Percentiles rank a stretch among this genome's conserved stretches.
Conservation (phyloP, 2,113 vertebrate species). For the Holacanthus passer region DNA sequence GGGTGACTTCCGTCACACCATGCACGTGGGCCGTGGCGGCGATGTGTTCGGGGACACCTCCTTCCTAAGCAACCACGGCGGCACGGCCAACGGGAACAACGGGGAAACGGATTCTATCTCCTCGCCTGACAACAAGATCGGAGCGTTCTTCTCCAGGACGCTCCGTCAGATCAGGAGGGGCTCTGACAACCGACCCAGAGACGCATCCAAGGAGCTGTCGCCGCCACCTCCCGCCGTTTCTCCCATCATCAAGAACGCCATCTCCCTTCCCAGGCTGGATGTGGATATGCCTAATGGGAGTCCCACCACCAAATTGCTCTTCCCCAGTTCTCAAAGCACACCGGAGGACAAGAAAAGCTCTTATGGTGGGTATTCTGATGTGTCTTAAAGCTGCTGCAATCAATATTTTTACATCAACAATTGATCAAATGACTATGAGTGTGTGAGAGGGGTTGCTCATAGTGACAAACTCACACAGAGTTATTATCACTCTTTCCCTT, state of each 20-base stretch:
- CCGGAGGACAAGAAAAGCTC: slow-evolving; percentile 85
- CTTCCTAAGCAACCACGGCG: slow-evolving; percentile 95
- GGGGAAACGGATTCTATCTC: slow-evolving; percentile 80
- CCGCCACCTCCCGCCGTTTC: slow-evolving; percentile 89
- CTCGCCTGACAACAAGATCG: slow-evolving; percentile 81
- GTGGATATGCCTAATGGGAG: slow-evolving; percentile 82
- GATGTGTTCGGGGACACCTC: slow-evolving; percentile 98
- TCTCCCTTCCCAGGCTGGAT: slow-evolving; percentile 93
- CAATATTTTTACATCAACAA: no score
- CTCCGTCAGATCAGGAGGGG: slow-evolving; percentile 90
- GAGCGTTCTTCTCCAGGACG: slow-evolving; percentile 90
- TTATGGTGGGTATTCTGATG: slow-evolving; percentile 86
- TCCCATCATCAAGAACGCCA: slow-evolving; percentile 96
- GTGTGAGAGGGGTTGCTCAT: neutral
- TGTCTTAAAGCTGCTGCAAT: neutral
- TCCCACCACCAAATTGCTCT: slow-evolving; percentile 83
- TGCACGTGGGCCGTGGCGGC: slow-evolving; percentile 95
- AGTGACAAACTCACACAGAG: neutral
- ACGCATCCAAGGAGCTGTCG: slow-evolving; percentile 79
- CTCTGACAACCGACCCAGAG: slow-evolving; percentile 81
- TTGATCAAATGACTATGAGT: no score
- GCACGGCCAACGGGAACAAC: slow-evolving; percentile 70
- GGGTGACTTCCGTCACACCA: slow-evolving; percentile 97
- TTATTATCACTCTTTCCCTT: neutral
- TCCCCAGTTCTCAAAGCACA: slow-evolving; percentile 84